A percentile compares a stretch with the other conserved stretches of the same genome.
phyloP scores from a whole-genome alignment of 2,888 invertebrate species.

The Macropis europaea region DNA sequence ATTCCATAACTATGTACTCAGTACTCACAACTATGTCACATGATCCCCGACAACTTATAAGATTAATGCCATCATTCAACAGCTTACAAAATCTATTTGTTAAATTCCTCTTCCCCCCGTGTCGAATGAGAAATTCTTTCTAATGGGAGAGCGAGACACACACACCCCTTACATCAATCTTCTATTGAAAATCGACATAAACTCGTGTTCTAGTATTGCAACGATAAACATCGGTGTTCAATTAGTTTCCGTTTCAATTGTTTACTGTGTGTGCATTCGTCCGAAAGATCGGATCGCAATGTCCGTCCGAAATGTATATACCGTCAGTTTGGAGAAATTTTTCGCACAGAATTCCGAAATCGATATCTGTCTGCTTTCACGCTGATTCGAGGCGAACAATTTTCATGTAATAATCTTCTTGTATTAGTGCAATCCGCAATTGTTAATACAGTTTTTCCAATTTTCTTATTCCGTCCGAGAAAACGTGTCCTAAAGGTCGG shows the following conservation, averaged over 20 bases:
- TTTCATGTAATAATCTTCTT: too few relatives aligned
- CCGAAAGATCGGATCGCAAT: conserved; percentile 21
- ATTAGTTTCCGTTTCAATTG: conserved; percentile 34
- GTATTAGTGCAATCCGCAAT: too few relatives aligned
- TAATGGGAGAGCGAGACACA: conserved; percentile 14
- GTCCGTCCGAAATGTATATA: background rate
- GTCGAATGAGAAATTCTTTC: conserved; percentile 12
- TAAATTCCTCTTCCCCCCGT: conserved; percentile 10
- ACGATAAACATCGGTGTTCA: conserved; percentile 22
- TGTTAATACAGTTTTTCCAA: too few relatives aligned
- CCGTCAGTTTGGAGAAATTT: background rate
- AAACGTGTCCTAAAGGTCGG: too few relatives aligned
- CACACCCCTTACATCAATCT: conserved; percentile 10
- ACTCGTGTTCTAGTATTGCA: conserved; percentile 25
- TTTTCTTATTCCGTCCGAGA: too few relatives aligned
- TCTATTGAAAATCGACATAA: conserved; percentile 32
- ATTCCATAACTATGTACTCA: conserved; percentile 69
- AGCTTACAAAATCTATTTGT: conserved; percentile 52
- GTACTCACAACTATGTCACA: conserved; percentile 65
- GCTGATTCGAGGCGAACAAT: too few relatives aligned
- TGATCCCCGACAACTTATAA: conserved; percentile 67
- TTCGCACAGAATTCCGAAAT: background rate
- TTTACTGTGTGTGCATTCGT: conserved; percentile 25
- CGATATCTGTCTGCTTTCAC: too few relatives aligned
- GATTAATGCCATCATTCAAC: conserved; percentile 53